phyloP scores from a whole-genome alignment of 2,888 invertebrate species.

The Lordiphosa fenestrarum region DNA sequence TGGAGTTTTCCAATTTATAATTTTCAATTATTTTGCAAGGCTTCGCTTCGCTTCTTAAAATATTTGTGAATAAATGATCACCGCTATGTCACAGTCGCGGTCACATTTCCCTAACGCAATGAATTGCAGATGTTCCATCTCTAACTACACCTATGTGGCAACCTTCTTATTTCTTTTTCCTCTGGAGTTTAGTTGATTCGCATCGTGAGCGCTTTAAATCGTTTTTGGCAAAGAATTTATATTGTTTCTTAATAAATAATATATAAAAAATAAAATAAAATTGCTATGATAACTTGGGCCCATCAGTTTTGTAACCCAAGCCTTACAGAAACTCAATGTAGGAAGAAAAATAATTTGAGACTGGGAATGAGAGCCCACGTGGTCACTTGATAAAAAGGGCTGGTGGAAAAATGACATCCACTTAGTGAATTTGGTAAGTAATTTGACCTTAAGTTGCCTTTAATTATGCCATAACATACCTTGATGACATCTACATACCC shows the following conservation, averaged over 20 bases:
- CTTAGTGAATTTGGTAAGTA: too few species aligned
- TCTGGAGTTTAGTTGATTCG: neutral
- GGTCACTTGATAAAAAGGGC: neutral
- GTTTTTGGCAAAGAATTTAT: neutral
- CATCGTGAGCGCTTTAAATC: neutral
- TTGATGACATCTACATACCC: slow-evolving; percentile 58
- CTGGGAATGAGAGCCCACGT: neutral
- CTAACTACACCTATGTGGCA: neutral
- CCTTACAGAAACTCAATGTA: slow-evolving; percentile 11
- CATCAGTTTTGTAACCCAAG: neutral
- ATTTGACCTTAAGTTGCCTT: neutral
- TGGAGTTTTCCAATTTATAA: too few species aligned
- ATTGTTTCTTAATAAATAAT: neutral
- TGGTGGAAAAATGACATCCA: too few species aligned
- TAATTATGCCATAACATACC: neutral
- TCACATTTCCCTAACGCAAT: too few species aligned
- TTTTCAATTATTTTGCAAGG: too few species aligned
- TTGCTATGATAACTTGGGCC: neutral
- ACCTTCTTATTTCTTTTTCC: neutral
- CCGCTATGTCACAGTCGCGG: too few species aligned
- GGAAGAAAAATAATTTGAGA: neutral
- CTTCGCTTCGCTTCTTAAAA: too few species aligned
- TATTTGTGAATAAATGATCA: too few species aligned
- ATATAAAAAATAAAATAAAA: neutral
- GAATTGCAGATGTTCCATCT: neutral